Evolutionary conservation across 2,888 invertebrate genomes (phyloP).

Genomic region (Lycophotia porphyrea): DNA sequence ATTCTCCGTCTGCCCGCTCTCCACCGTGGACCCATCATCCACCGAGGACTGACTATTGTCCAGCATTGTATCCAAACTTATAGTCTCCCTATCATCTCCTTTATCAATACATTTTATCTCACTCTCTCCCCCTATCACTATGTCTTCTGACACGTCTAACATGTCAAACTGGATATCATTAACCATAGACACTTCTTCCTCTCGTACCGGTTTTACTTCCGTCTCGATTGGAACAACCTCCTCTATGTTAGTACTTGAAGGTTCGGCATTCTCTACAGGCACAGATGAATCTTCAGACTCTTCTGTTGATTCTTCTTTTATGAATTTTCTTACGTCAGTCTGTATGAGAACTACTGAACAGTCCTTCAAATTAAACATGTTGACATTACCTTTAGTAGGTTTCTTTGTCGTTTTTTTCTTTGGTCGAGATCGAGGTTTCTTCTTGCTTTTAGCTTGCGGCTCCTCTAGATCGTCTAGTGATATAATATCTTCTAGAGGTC

Average conservation of each 20-base stretch:
- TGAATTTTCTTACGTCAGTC: slow-evolving; percentile 75
- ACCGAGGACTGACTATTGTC: slow-evolving; percentile 84
- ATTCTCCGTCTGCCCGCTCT: slow-evolving; percentile 67
- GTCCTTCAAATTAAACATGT: slow-evolving; percentile 72
- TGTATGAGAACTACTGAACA: slow-evolving; percentile 79
- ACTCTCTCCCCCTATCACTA: slow-evolving; percentile 82
- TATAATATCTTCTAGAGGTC: slow-evolving; percentile 85
- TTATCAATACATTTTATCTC: slow-evolving; percentile 79
- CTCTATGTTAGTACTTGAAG: slow-evolving; percentile 8
- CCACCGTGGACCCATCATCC: slow-evolving; percentile 69
- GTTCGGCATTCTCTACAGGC: slow-evolving; percentile 4
- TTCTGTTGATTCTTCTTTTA: slow-evolving; percentile 42
- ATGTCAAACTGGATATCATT: slow-evolving; percentile 85
- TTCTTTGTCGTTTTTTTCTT: slow-evolving; percentile 63
- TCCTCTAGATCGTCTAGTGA: slow-evolving; percentile 82
- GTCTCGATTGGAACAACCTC: background rate
- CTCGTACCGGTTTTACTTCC: slow-evolving; percentile 18
- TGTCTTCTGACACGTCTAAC: slow-evolving; percentile 88
- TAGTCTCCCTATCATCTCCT: slow-evolving; percentile 69
- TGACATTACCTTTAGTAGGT: slow-evolving; percentile 48
- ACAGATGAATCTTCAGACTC: slow-evolving; percentile 29
- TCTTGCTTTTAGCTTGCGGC: slow-evolving; percentile 69
- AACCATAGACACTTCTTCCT: slow-evolving; percentile 65
- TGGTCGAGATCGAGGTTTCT: slow-evolving; percentile 65
- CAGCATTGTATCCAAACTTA: slow-evolving; percentile 83